These are phyloP conservation scores for Petrocephalus microphthalmus DNA, from an alignment of 2,113 vertebrate species.

Conservation along the genomic window DNA sequence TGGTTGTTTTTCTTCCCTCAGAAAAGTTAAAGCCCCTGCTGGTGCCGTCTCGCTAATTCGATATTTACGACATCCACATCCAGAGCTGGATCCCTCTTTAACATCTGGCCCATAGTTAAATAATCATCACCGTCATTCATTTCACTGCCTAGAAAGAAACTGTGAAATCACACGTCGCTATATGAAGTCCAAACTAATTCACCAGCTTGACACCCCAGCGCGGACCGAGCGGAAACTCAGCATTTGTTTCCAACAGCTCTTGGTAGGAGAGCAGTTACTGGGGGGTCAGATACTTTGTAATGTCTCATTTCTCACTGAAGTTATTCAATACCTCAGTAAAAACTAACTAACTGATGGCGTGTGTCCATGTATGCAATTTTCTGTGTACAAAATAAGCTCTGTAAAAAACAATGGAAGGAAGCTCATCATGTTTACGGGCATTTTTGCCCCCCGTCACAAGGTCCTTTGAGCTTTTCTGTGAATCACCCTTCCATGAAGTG, in stretches of 20 bases:
- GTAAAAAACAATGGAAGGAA: neutral
- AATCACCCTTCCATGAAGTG: neutral
- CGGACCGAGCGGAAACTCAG: neutral
- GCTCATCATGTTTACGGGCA: neutral
- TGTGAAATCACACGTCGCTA: neutral
- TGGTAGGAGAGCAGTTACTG: neutral
- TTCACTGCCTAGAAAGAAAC: neutral
- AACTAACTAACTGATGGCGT: neutral
- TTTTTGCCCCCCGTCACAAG: neutral
- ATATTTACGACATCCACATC: neutral
- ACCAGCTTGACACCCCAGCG: neutral
- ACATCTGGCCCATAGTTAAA: conserved; percentile 3
- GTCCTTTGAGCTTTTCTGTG: neutral
- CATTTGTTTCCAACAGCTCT: neutral
- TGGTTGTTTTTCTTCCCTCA: neutral
- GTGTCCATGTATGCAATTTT: neutral
- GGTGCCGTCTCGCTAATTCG: neutral
- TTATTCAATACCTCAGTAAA: neutral
- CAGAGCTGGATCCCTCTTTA: neutral
- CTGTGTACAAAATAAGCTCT: neutral
- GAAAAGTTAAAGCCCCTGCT: neutral
- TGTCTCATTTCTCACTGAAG: conserved; percentile 4
- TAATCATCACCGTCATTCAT: neutral
- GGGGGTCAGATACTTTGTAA: neutral
- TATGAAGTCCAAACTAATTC: neutral